Base-by-base conservation (phyloP, 2,888 invertebrate genomes). In the Andrena flavipes region DNA sequence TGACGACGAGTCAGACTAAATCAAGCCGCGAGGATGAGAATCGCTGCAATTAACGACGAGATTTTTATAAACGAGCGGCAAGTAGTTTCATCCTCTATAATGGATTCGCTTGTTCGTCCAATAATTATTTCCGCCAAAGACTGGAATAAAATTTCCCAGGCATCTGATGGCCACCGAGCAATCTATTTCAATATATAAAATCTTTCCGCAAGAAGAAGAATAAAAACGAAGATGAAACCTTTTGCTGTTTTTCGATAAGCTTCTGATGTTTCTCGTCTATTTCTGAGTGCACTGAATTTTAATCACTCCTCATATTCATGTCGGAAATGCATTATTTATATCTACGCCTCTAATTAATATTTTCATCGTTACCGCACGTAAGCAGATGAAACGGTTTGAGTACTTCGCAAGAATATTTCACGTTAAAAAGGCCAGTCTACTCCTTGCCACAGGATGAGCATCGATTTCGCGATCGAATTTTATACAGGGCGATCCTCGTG, bases 131-230 rank as follows among this genome's bases (percentile, higher is more conserved):
- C 16, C 10, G 54, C 35, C 10, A 33, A 51, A 78, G 51, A 30
- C 20, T 3, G 35, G 1, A 59, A 62, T 54, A 54, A 67, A 77
- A 65, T 56, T 20, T 20, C 26, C 35, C 48, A 1, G 13, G 20
- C 3, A 60, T 10, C 56, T 54, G 16, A 48, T 48, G 48, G 4
- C n/a, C 26, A 42, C 10, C 8, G 13, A 63, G 51, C 78, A 30
- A 76, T 76, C 56, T 49, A 59, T 59, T 56, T 49, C 49, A 77
- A 77, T 16, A 42, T 16, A 49, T 59, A 76, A 54, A 70, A 49
- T 20, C n/a, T 29, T 42, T 74, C 73, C 42, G 16, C 13, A 8
- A 33, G 20, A 56, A 29, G 23, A 29, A 62, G 29, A 67, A 13
- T 35, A 74, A 42, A 48, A 74, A 65, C 33, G 10, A 16, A 16